Conservation (phyloP, 2,888 invertebrate species). For the Criorhina ranunculi region DNA sequence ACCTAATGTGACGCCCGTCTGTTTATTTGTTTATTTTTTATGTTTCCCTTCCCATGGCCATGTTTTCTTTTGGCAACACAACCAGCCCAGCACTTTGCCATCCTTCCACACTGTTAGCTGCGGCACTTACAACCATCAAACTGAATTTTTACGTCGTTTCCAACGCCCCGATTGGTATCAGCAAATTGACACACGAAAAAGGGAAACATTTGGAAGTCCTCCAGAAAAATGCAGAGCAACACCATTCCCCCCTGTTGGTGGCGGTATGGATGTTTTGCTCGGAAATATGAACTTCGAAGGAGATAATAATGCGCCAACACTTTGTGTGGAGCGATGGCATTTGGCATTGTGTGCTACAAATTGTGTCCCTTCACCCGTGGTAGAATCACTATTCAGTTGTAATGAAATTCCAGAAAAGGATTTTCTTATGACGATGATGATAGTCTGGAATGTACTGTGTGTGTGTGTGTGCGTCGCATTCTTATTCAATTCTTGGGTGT, state of each 20-base stretch:
- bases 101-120: conserved; percentile 49
- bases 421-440: conserved; percentile 45
- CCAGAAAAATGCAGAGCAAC: conserved; percentile 54
- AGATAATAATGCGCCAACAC: conserved; percentile 75
- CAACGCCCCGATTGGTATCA: conserved; percentile 69
- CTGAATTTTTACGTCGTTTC: conserved; percentile 72
- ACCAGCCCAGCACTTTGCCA: conserved; percentile 21
- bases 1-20: conserved; percentile 67
- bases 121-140: conserved; percentile 70
- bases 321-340: conserved; percentile 59
- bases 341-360: conserved; percentile 60
- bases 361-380: conserved; percentile 1
- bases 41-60: not conserved
- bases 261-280: conserved; percentile 12
- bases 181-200: conserved; percentile 62
- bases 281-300: conserved; percentile 67
- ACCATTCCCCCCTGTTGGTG: conserved; percentile 1
- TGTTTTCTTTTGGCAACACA: conserved; percentile 44
- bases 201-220: conserved; percentile 56
- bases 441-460: conserved; percentile 23
- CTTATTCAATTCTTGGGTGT: conserved; percentile 37
- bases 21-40: conserved; percentile 62
- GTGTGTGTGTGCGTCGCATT: not conserved
- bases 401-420: conserved; percentile 58
- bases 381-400: conserved; percentile 11